Conservation (phyloP, 2,113 vertebrate species). For the Nipponia nippon region DNA sequence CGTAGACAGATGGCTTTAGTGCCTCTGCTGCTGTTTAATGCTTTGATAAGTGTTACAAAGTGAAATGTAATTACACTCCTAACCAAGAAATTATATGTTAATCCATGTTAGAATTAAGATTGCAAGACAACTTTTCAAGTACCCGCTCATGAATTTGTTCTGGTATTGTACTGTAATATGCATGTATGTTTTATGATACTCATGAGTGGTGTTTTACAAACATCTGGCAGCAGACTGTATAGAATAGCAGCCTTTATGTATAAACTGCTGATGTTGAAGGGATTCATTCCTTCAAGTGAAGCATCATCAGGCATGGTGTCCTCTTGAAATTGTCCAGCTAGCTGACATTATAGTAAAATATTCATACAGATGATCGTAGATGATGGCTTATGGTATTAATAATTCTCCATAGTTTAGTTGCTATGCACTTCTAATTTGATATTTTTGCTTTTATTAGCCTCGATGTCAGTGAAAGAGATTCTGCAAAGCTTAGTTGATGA, state of each 20-base stretch:
- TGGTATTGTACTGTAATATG: neutral
- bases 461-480: constrained; percentile 95
- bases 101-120: neutral
- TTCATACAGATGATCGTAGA: neutral
- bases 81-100: neutral
- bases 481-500: constrained; percentile 96
- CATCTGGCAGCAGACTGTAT: neutral
- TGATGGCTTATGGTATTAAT: neutral
- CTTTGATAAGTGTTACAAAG: neutral
- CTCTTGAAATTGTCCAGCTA: neutral
- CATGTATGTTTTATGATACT: neutral
- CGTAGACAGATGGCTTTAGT: neutral
- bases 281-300: neutral
- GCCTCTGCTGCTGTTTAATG: neutral
- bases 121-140: neutral
- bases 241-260: neutral
- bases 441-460: constrained; percentile 73
- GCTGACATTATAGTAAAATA: neutral
- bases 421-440: neutral
- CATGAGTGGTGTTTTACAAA: neutral
- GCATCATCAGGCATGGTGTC: neutral
- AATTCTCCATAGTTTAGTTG: neutral
- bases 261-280: neutral
- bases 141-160: neutral
- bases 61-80: neutral